These are phyloP conservation scores for Crotalus horridus DNA, from an alignment of 2,113 vertebrate genomes.

Conservation along the genomic window DNA sequence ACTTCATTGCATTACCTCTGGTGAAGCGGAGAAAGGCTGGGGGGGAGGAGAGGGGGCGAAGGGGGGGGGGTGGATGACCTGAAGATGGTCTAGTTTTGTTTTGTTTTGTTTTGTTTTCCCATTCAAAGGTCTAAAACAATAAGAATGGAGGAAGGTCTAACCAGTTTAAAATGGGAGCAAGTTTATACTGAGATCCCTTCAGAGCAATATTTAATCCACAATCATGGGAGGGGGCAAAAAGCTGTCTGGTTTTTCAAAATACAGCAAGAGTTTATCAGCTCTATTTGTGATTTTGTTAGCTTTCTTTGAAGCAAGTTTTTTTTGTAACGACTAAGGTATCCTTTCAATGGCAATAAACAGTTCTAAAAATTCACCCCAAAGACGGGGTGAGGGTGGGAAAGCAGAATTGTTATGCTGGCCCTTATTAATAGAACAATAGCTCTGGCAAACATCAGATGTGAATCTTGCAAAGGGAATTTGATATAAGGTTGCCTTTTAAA, in stretches of 20 bases:
- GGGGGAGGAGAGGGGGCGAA: slow-evolving; percentile 45
- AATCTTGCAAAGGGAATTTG: slow-evolving; percentile 76
- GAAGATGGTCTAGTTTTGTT: neutral
- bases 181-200: slow-evolving; percentile 55
- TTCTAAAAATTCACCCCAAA: slow-evolving; percentile 62
- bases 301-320: slow-evolving; percentile 59
- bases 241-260: slow-evolving; percentile 59
- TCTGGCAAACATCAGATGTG: slow-evolving; percentile 74
- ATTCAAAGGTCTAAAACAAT: slow-evolving; percentile 56
- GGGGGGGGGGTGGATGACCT: slow-evolving; percentile 35
- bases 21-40: slow-evolving; percentile 49
- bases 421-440: slow-evolving; percentile 73
- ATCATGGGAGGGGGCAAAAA: slow-evolving; percentile 20
- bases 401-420: slow-evolving; percentile 69
- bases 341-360: slow-evolving; percentile 65
- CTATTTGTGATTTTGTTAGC: slow-evolving; percentile 64
- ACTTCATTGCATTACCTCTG: slow-evolving; percentile 60
- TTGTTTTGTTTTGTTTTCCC: slow-evolving; percentile 22
- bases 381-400: slow-evolving; percentile 7
- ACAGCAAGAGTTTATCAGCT: slow-evolving; percentile 64
- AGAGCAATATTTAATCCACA: slow-evolving; percentile 56
- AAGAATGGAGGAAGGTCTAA: slow-evolving; percentile 60
- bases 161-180: slow-evolving; percentile 60
- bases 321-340: slow-evolving; percentile 61
- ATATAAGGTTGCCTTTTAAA: slow-evolving; percentile 77